These are phyloP conservation scores for Mastomys coucha DNA, from an alignment of 2,113 vertebrate species.

Conservation along the genomic window DNA sequence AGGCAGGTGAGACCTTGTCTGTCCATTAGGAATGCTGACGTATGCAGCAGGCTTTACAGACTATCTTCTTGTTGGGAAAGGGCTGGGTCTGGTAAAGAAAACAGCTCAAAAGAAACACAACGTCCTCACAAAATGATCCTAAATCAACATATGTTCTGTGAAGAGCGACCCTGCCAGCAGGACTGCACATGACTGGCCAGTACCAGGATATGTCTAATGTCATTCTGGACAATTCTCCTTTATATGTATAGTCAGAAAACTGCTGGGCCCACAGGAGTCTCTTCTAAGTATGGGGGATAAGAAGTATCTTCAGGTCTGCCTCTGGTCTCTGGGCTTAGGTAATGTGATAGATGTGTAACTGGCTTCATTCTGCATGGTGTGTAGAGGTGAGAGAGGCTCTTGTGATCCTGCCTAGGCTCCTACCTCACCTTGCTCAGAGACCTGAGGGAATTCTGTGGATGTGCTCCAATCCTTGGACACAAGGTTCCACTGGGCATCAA, in stretches of 20 bases:
- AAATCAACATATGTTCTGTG: not conserved
- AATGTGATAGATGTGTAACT: not conserved
- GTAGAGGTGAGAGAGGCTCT: not conserved
- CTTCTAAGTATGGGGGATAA: not conserved
- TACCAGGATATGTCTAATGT: not conserved
- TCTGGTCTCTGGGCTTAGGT: not conserved
- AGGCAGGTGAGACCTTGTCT: not conserved
- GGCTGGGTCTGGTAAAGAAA: not conserved
- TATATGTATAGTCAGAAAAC: not conserved
- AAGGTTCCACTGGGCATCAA: not conserved
- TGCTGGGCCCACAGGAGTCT: not conserved
- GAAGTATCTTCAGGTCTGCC: not conserved
- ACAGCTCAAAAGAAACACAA: not conserved
- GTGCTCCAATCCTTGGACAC: accelerated
- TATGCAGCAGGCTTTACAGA: not conserved
- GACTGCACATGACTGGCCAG: not conserved
- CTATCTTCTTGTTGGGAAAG: not conserved
- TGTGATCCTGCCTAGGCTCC: not conserved
- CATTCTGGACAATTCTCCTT: not conserved
- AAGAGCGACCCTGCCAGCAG: not conserved
- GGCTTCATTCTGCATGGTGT: not conserved
- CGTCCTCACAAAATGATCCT: not conserved
- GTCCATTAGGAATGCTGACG: not conserved
- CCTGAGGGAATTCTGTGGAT: too few relatives aligned
- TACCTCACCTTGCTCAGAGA: accelerated